Percentiles rank a stretch among this genome's conserved stretches.
Conservation (phyloP, 53 echinoderm and acorn worm genomes). For the Echinarachnius parma region DNA sequence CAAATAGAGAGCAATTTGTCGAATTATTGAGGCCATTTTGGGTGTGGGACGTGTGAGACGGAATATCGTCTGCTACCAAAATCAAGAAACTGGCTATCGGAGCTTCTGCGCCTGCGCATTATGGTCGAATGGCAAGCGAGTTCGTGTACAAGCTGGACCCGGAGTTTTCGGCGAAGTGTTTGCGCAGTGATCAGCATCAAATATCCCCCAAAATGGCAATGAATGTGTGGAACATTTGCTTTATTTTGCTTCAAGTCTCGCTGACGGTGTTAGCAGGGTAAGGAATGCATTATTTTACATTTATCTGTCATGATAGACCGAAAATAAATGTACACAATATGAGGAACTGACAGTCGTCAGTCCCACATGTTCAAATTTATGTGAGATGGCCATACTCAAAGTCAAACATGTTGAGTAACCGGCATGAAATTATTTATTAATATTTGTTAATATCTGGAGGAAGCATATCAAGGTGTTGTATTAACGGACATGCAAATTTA, state of each 20-base stretch:
- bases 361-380: slow-evolving; percentile 14
- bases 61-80: too few relatives aligned
- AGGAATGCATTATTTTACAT: slow-evolving; percentile 12
- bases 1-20: background rate
- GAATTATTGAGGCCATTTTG: slow-evolving; percentile 8
- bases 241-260: slow-evolving; percentile 76
- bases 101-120: too few relatives aligned
- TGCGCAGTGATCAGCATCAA: too few relatives aligned
- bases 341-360: background rate
- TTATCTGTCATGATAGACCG: background rate
- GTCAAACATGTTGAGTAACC: too few relatives aligned
- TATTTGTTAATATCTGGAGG: too few relatives aligned
- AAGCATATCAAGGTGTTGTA: too few relatives aligned
- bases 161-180: too few relatives aligned
- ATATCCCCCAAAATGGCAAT: slow-evolving; percentile 77
- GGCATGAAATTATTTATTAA: too few relatives aligned
- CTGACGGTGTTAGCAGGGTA: slow-evolving; percentile 87
- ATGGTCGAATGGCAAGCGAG: background rate
- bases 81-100: too few relatives aligned
- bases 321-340: background rate
- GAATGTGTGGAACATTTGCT: slow-evolving; percentile 55
- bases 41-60: too few relatives aligned
- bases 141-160: background rate
- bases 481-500: too few relatives aligned
- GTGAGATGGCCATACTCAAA: background rate